Evolutionary conservation across 2,113 vertebrate species (phyloP), one percentile per base, ranked within the genome.

Genomic region (Chitala chitala): DNA sequence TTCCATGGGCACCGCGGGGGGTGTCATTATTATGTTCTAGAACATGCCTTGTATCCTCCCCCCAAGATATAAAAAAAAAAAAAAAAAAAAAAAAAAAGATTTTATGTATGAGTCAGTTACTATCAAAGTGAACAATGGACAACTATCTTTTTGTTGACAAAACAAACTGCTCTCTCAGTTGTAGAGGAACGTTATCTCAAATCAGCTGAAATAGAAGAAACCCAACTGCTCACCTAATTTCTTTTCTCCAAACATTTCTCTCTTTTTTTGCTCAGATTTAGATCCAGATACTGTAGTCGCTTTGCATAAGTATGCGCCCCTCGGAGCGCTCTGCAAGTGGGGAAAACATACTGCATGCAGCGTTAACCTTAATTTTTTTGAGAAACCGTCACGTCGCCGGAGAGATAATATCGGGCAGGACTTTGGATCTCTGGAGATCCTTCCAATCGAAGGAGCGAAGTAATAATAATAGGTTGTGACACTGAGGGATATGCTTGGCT

Each of bases 401-500:
- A 56, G 40, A 72, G 36, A 72, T 72, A 24, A 59, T 42, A 36
- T 44, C 70, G 29, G 54, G 70, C 70, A 54, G 36, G 54, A 44
- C 51, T 58, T 36, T 26, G 69, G 51, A 40, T 38, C 33, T 58
- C 53, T 13, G 20, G 36, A 72, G 70, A 46, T 71, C 36, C 61
- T 58, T 4, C 53, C 22, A 72, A 31, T 29, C 54, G 75, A 54
- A 65, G 72, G 54, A 71, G 50, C 50, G 40, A 68, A 17, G 74
- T 75, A 51, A 48, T 42, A 38, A 38, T 69, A 50, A 77, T 40
- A 36, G 44, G 42, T 20, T 51, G 42, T 61, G 33, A 64, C 46
- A 59, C 54, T 51, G 33, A 70, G 40, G 44, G 46, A 53, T 73
- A 59, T 73, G 76, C 64, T 69, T 74, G 53, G 55, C 61, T 77